phyloP scores from a whole-genome alignment of 2,888 invertebrate genomes.

The Drosophila nr. medialis region DNA sequence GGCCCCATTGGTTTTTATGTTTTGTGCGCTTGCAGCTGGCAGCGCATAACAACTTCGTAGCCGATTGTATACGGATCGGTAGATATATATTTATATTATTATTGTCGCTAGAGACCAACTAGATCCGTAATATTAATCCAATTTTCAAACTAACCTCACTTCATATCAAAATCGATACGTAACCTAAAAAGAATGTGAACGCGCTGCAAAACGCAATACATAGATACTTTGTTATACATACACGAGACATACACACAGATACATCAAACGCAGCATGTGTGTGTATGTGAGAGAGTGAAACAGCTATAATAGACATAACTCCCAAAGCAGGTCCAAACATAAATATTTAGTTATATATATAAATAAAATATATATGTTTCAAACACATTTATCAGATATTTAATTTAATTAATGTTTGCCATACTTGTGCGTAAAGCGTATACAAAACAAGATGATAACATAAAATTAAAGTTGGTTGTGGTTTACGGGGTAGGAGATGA shows the following conservation, averaged over 20 bases:
- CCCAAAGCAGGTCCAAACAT: slow-evolving; percentile 34
- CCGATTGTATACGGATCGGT: slow-evolving; percentile 29
- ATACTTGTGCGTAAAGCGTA: slow-evolving; percentile 15
- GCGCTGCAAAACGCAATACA: slow-evolving; percentile 62
- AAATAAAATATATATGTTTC: background rate
- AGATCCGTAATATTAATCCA: slow-evolving; percentile 26
- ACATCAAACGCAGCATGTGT: slow-evolving; percentile 18
- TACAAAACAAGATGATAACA: slow-evolving; percentile 16
- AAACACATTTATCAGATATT: slow-evolving; percentile 17
- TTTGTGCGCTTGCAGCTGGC: slow-evolving; percentile 20
- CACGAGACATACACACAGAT: slow-evolving; percentile 38
- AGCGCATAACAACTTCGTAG: background rate
- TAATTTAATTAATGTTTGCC: slow-evolving; percentile 22
- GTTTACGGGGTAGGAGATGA: background rate
- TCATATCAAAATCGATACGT: slow-evolving; percentile 74
- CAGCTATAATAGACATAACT: slow-evolving; percentile 57
- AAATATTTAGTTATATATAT: slow-evolving; percentile 1
- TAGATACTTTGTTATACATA: slow-evolving; percentile 54
- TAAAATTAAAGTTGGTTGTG: background rate
- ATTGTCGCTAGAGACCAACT: background rate
- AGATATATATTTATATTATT: background rate
- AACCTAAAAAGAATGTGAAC: slow-evolving; percentile 77
- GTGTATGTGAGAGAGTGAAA: slow-evolving; percentile 50
- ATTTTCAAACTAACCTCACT: slow-evolving; percentile 68
- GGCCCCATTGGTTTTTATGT: slow-evolving; percentile 46